Base-by-base conservation (phyloP, 2,113 vertebrate species). In the Alaudala cheleensis region DNA sequence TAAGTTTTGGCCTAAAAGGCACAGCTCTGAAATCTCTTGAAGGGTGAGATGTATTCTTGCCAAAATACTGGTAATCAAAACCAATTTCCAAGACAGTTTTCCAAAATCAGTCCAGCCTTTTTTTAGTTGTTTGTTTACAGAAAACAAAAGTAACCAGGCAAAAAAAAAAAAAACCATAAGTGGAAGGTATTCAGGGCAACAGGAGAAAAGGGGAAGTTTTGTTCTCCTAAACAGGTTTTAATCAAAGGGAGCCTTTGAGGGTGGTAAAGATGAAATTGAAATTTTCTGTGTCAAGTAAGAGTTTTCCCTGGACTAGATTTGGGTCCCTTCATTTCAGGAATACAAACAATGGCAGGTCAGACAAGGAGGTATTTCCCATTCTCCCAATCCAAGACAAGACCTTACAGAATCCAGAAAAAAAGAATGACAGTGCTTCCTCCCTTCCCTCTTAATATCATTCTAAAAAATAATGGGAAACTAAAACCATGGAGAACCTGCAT, bases 381-480 rank as follows among this genome's bases (percentile, higher is more conserved):
- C 26, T 54, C n/a, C 26, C 10, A 74, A 23, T 6, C 20, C 31
- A 42, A 31, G 33, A 45, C 6, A 78, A 77, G 23, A 44, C 12
- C 11, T 37, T 39, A 47, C 4, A 29, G n/a, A 81, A 56, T 8
- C 24, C 26, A 70, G 17, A 60, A 76, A 44, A 64, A 85, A 29
- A 34, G 2, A 58, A 18, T 0, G 0, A 24, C 29, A 22, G 0
- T 21, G 23, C 11, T 4, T 62, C 34, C 14, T 72, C 7, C 6
- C 11, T 81, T 7, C 14, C 14, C 2, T 2, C 4, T 20, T 20
- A 28, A 44, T 2, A 5, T 37, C 9, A 61, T 42, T 66, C 7
- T 37, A 22, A 17, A 22, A 19, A 49, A 37, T 4, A 14, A 74
- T 6, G 5, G 21, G 34, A 89, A 91, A 67, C 1, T 20, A 44